Evolutionary conservation across 2,888 invertebrate species (phyloP), one percentile per base, ranked within the genome.

Genomic region (Zhuqinia jingwanae): DNA sequence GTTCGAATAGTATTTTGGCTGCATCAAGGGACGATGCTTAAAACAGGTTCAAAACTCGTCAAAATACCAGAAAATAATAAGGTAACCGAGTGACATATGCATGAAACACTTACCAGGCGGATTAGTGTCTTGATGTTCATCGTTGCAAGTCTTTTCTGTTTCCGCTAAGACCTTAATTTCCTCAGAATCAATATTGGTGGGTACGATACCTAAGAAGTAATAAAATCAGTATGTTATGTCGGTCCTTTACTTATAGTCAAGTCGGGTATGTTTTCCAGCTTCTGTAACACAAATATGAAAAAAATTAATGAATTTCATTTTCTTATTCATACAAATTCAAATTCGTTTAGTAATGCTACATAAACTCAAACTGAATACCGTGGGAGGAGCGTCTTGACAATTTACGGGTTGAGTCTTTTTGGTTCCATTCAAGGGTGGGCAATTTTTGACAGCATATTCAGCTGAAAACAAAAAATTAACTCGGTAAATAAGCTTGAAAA

Each of bases 1-100:
- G 6, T 27, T 79, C 79, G 30, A 79, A 65, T 79, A 79, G 53
- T 65, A 68, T 79, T 30, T 65, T 50, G 30, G 68, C 68, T 17
- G 68, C 53, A 45, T 68, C 56, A 68, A 56, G 68, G 15, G 53
- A 20, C 0, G 68, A 10, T 45, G 53, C 80, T 80, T 47, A 22
- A 58, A 58, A 50, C 42, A 63, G 15, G 63, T 63, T 5, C 27
- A 63, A n/a, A 77, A 50, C 22, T 1, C 47, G 20, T 13, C 10
- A 11, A 42, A 0, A 42, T 76, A 10, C 8, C 22, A 11, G 11
- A 15, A 60, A 63, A 2, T 11, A 60, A 25, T 60, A 60, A 2
- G 5, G 10, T 25, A 27, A 10, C 11, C 42, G 10, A 70, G n/a
- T n/a, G n/a, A n/a, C n/a, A 47, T 45, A 53, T 53, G n/a, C 0